Base-by-base conservation (phyloP, 2,797 vertebrate species). In the Chelonia mydas region DNA sequence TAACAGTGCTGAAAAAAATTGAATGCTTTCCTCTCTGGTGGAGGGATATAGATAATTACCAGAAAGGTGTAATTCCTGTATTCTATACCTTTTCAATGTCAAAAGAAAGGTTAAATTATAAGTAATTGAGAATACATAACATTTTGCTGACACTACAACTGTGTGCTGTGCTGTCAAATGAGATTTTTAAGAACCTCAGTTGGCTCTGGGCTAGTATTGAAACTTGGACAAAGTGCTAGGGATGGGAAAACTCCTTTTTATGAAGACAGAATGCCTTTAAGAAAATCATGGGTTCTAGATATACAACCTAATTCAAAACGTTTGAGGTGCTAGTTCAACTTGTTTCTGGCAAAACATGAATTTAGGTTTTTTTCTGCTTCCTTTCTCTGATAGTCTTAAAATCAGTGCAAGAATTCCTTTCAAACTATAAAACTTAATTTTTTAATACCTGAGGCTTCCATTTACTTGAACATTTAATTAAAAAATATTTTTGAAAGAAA, bases 1-100 rank as follows among this genome's bases (percentile, higher is more conserved):
- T 41, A 65, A 65, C 53, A 92, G 61, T 92, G 93, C 83, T 94
- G 78, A 97, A 88, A 82, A 86, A 54, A 19, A 5, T 41, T 4
- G 50, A 19, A 33, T 5, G 77, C 81, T 92, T 87, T 82, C 41
- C 55, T 53, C 84, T 88, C 27, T 54, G 81, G 11, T 59, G 78
- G 65, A 10, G 11, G 51, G 83, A 68, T 7, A 83, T 47, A 83
- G 41, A 65, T 27, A 90, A 31, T 61, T 6, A 84, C 10, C 61
- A 65, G 55, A 41, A 87, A 81, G 59, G 49, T 11, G 55, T 15
- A 72, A 88, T 89, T 88, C 65, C 68, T 83, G 16, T 41, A 33
- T 2, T 31, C 86, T 53, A 7, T 81, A 83, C 15, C 4, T 51
- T 94, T 96, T 88, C 84, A 80, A 41, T 81, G 80, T 86, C 86